These are phyloP conservation scores for Chloropsis hardwickii DNA, from an alignment of 2,113 vertebrate species.

Conservation along the genomic window DNA sequence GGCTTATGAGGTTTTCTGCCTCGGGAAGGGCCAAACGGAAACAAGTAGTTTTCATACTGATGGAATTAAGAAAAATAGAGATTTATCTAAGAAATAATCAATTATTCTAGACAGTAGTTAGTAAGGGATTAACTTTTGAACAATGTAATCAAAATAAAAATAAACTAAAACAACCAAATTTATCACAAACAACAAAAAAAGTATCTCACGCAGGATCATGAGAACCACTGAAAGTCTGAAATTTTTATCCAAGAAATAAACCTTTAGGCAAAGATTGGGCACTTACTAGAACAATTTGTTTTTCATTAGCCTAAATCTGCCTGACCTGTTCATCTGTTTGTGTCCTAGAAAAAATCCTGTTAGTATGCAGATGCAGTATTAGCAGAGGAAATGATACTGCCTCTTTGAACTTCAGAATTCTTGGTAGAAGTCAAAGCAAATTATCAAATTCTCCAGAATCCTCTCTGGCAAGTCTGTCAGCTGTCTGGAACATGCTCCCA, in stretches of 20 bases:
- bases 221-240: slow-evolving; percentile 3
- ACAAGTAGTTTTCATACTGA: background rate
- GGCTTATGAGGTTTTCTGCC: background rate
- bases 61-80: background rate
- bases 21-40: background rate
- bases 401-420: slow-evolving; percentile 12
- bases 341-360: slow-evolving; percentile 30
- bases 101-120: slow-evolving; percentile 29
- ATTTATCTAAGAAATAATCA: slow-evolving; percentile 21
- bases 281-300: slow-evolving; percentile 58
- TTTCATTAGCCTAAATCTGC: slow-evolving; percentile 64
- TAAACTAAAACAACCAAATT: background rate
- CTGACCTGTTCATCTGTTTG: slow-evolving; percentile 61
- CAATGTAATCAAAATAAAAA: slow-evolving; percentile 36
- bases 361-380: slow-evolving; percentile 29
- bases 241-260: slow-evolving; percentile 51
- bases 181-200: background rate
- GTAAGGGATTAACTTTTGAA: slow-evolving; percentile 55
- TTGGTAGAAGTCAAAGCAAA: background rate
- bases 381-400: slow-evolving; percentile 26
- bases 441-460: background rate
- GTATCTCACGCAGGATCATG: background rate
- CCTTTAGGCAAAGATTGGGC: slow-evolving; percentile 48
- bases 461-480: background rate
- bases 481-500: background rate